These are phyloP conservation scores for Monopis laevigella DNA, from an alignment of 2,888 invertebrate species.

Conservation along the genomic window DNA sequence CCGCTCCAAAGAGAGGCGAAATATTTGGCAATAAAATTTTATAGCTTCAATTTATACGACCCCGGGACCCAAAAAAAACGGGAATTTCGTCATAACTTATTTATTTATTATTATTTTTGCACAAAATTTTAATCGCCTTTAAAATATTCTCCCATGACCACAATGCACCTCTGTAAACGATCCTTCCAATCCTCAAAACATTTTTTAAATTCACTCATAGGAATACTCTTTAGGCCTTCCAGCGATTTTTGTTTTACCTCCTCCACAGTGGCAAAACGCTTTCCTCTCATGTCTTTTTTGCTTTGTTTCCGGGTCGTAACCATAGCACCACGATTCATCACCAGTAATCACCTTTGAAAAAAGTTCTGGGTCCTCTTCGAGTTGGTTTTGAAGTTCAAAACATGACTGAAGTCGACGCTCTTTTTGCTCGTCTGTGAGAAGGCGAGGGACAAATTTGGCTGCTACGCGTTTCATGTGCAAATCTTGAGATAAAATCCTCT, in stretches of 20 bases:
- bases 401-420: slow-evolving; percentile 8
- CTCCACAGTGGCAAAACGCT: slow-evolving; percentile 1
- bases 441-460: slow-evolving; percentile 7
- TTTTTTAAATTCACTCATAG: neutral
- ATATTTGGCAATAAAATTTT: too few species aligned
- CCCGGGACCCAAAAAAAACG: too few species aligned
- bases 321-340: slow-evolving; percentile 10
- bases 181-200: too few species aligned
- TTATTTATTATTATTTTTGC: too few species aligned
- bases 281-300: slow-evolving; percentile 4
- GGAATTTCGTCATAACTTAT: too few species aligned
- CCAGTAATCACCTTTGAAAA: slow-evolving; percentile 5
- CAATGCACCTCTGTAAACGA: too few species aligned
- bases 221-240: neutral
- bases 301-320: slow-evolving; percentile 4
- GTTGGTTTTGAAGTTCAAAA: slow-evolving; percentile 8
- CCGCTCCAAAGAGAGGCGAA: too few species aligned
- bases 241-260: slow-evolving; percentile 5
- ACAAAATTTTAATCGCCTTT: too few species aligned
- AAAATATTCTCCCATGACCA: too few species aligned
- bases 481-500: slow-evolving; percentile 3
- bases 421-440: slow-evolving; percentile 4
- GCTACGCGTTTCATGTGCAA: slow-evolving; percentile 3
- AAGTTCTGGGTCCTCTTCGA: slow-evolving; percentile 7
- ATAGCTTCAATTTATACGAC: too few species aligned